These are phyloP conservation scores for Catajapyx aquilonaris DNA, from an alignment of 1,140 invertebrate genomes.

Conservation along the genomic window DNA sequence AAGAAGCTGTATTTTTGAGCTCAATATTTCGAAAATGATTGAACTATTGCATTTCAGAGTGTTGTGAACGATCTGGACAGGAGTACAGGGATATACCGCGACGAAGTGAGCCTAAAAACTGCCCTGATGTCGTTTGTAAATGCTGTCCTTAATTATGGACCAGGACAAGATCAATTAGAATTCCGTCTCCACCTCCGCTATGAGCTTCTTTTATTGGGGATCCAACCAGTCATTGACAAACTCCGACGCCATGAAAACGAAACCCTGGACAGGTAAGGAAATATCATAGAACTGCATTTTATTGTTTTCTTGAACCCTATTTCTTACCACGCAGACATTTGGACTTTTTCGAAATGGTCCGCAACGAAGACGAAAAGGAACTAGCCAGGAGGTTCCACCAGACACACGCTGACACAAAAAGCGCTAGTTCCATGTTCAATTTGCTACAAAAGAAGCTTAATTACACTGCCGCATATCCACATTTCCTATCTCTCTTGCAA, in stretches of 20 bases:
- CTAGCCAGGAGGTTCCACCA: constrained; percentile 69
- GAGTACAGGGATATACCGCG: constrained; percentile 53
- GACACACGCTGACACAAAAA: constrained; percentile 84
- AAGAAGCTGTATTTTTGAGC: background rate
- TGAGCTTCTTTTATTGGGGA: constrained; percentile 90
- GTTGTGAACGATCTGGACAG: constrained; percentile 86
- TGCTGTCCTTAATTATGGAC: constrained; percentile 86
- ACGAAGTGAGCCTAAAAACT: constrained; percentile 80
- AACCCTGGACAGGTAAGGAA: constrained; percentile 59
- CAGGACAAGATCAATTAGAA: constrained; percentile 86
- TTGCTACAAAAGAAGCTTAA: constrained; percentile 70
- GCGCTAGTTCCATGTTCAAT: constrained; percentile 84
- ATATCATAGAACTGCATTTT: too few relatives aligned
- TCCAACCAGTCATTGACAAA: constrained; percentile 88
- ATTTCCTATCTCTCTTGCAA: constrained; percentile 75
- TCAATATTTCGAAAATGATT: background rate
- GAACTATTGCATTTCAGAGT: constrained; percentile 29
- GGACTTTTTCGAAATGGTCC: constrained; percentile 96
- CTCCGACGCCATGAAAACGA: constrained; percentile 79
- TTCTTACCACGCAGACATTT: constrained; percentile 30
- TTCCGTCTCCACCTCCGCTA: constrained; percentile 89
- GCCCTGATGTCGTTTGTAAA: constrained; percentile 98
- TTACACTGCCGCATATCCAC: constrained; percentile 80
- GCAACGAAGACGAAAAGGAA: constrained; percentile 90
- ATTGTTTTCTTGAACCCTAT: background rate